Evolutionary conservation across 2,113 vertebrate genomes (phyloP).

Genomic region (Philantomba maxwellii): DNA sequence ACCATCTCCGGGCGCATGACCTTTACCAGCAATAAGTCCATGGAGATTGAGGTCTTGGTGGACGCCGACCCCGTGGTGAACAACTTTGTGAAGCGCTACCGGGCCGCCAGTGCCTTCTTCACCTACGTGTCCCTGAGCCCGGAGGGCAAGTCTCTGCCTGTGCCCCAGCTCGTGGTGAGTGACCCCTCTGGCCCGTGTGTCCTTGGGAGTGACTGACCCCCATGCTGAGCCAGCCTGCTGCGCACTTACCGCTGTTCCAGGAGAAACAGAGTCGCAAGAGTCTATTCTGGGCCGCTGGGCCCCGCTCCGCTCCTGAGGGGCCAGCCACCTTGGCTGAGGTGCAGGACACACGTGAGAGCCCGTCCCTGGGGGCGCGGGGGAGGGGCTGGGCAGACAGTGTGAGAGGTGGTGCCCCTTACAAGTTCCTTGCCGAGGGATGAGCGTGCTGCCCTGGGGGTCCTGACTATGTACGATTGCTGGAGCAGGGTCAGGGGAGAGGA

Average conservation of each 20-base stretch:
- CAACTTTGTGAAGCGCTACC: slow-evolving; percentile 81
- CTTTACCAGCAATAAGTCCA: slow-evolving; percentile 94
- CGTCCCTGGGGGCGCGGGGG: fast-evolving
- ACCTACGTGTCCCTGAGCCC: slow-evolving; percentile 94
- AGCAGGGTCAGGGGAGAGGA: too few species aligned
- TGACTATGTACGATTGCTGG: fast-evolving
- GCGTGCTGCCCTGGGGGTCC: fast-evolving
- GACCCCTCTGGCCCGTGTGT: background rate
- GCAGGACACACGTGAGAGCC: fast-evolving
- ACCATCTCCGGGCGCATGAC: slow-evolving; percentile 94
- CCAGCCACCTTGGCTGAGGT: fast-evolving
- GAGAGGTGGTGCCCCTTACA: background rate
- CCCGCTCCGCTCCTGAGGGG: background rate
- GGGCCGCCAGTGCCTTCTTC: slow-evolving; percentile 94
- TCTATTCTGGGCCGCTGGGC: background rate
- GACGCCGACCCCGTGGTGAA: slow-evolving; percentile 86
- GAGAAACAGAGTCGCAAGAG: fast-evolving
- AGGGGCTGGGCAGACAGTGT: background rate
- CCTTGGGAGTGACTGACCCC: too few species aligned
- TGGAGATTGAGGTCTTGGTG: slow-evolving; percentile 97
- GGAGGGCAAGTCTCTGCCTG: slow-evolving; percentile 84
- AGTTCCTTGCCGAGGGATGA: background rate
- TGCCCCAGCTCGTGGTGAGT: slow-evolving; percentile 92
- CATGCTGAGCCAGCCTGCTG: background rate
- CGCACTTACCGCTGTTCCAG: fast-evolving